phyloP scores from a whole-genome alignment of 2,888 invertebrate species.

The Pilophorus perplexus region DNA sequence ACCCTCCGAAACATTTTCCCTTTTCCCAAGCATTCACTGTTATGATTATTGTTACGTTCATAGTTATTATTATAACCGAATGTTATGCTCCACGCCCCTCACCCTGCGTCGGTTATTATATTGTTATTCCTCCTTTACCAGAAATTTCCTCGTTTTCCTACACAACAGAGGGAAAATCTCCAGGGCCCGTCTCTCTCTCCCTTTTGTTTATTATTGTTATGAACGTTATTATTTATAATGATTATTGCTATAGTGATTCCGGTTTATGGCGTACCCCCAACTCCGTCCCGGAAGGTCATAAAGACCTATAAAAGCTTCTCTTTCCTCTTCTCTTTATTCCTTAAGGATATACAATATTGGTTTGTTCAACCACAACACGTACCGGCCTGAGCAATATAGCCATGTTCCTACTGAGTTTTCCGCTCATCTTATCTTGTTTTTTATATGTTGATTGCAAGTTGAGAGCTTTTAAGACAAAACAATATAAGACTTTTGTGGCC shows the following conservation, averaged over 20 bases:
- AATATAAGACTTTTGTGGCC: no score
- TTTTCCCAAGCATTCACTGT: slow-evolving; percentile 42
- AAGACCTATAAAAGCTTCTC: slow-evolving; percentile 21
- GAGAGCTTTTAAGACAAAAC: no score
- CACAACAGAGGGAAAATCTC: slow-evolving; percentile 20
- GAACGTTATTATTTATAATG: slow-evolving; percentile 45
- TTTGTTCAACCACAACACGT: slow-evolving; percentile 39
- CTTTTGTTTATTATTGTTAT: slow-evolving; percentile 45
- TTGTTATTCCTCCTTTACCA: slow-evolving; percentile 47
- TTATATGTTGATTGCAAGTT: no score
- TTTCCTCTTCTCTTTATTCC: slow-evolving; percentile 12
- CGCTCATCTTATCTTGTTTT: background rate
- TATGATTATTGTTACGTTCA: slow-evolving; percentile 48
- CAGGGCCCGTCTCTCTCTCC: slow-evolving; percentile 12
- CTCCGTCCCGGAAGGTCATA: slow-evolving; percentile 8
- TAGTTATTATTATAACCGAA: slow-evolving; percentile 47
- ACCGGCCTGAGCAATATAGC: background rate
- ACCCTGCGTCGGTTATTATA: slow-evolving; percentile 46
- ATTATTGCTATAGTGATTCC: slow-evolving; percentile 43
- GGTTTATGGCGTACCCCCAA: slow-evolving; percentile 26
- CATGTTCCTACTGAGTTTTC: background rate
- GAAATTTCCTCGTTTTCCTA: no score
- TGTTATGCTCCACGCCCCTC: background rate
- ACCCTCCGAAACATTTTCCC: slow-evolving; percentile 43
- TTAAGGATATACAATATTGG: slow-evolving; percentile 39